Evolutionary conservation across 2,888 invertebrate species (phyloP), one percentile per base, ranked within the genome.

Genomic region (Pilophorus perplexus): DNA sequence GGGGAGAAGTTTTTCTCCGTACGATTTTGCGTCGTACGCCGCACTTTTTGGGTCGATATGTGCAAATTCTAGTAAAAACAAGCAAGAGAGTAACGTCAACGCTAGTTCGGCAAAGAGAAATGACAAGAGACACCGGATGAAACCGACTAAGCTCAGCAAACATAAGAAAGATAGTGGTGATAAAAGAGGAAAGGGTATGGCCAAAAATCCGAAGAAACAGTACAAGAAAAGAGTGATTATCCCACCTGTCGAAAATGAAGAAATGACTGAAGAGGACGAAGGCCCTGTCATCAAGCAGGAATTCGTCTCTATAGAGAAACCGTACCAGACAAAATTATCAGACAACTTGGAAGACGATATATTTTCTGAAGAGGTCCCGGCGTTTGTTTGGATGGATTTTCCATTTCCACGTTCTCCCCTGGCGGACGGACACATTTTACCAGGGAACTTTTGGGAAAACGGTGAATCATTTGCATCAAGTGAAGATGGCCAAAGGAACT

Each of bases 1-100:
- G n/a, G 62, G 62, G 14, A 27, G 48, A 12, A 44, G 46, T 16
- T 62, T 62, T n/a, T 62, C 62, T 1, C 62, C 62, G 1, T 62
- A 62, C 62, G 62, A 62, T 16, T 62, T 62, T 25, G 46, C 33
- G 1, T 46, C 62, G 22, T 62, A 44, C 20, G 10, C 44, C 4
- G 6, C 38, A 2, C 18, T 20, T 33, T 62, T 46, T 12, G 40
- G 59, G 4, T 14, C 48, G 22, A n/a, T n/a, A n/a, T n/a, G n/a
- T n/a, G 6, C 42, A 6, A 10, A 10, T n/a, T 42, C 42, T 5
- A n/a, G 16, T 14, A 18, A 6, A 14, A 22, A 48, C 20, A 48
- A 12, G 8, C 6, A 16, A 14, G 18, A 48, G 20, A 12, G 18
- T 5, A 18, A 6, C 22, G 20, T 6, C 16, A 18, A 48, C 4